phyloP scores from a whole-genome alignment of 1,140 invertebrate genomes.

The Bemisia tabaci region DNA sequence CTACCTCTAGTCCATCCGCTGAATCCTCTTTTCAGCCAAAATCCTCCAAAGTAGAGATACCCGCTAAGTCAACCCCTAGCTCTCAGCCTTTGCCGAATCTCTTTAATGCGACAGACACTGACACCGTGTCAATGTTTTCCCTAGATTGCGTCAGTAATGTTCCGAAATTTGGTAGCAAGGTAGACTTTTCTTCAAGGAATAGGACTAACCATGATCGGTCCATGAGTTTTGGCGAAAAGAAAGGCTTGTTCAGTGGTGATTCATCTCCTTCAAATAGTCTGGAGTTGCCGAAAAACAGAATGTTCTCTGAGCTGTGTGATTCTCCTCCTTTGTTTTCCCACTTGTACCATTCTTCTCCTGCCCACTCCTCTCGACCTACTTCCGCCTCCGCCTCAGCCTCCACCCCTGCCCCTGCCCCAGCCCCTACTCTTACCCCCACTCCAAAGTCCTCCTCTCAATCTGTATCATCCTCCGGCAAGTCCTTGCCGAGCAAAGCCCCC shows the following conservation, averaged over 20 bases:
- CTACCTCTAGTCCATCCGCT: not conserved
- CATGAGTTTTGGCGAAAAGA: not conserved
- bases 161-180: not conserved
- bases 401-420: not conserved
- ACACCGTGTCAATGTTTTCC: not conserved
- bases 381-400: not conserved
- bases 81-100: not conserved
- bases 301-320: not conserved
- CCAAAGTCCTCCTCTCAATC: not conserved
- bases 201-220: conserved; percentile 12
- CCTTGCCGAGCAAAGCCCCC: conserved; percentile 4
- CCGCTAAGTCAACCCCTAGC: not conserved
- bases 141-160: not conserved
- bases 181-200: conserved; percentile 4
- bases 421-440: not conserved
- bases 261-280: not conserved
- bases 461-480: conserved; percentile 3
- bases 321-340: conserved; percentile 9
- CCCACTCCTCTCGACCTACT: not conserved
- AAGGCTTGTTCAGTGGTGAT: not conserved
- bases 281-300: not conserved
- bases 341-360: conserved; percentile 8
- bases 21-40: not conserved
- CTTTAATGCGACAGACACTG: not conserved
- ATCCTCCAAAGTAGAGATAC: not conserved